Percentiles rank a stretch among this genome's conserved stretches.
Conservation (phyloP, 2,888 invertebrate genomes). For the Drosophila bunnanda region DNA sequence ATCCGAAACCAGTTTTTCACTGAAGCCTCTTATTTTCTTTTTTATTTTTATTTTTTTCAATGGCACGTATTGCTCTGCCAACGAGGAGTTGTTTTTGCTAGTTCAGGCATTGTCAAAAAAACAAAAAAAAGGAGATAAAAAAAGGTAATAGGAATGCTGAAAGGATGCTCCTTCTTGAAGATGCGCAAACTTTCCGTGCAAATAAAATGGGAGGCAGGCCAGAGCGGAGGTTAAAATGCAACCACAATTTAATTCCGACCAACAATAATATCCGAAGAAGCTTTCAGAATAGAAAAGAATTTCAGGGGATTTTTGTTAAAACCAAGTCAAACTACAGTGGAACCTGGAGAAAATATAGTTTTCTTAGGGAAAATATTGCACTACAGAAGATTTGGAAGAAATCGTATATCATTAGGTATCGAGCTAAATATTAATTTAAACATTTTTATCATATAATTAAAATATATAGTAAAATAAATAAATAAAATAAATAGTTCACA, state of each 20-base stretch:
- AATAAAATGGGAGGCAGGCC: slow-evolving; percentile 54
- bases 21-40: slow-evolving; percentile 60
- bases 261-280: background rate
- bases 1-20: slow-evolving; percentile 69
- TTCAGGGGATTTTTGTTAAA: background rate
- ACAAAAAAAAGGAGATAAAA: slow-evolving; percentile 39
- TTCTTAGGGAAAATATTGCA: too few relatives aligned
- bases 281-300: background rate
- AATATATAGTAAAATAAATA: too few relatives aligned
- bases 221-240: slow-evolving; percentile 17
- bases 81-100: slow-evolving; percentile 38
- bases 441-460: too few relatives aligned
- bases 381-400: too few relatives aligned
- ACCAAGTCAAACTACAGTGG: slow-evolving; percentile 9
- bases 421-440: too few relatives aligned
- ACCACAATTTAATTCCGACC: slow-evolving; percentile 23
- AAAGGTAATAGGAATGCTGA: slow-evolving; percentile 60
- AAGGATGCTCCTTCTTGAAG: slow-evolving; percentile 58
- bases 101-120: slow-evolving; percentile 50
- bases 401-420: too few relatives aligned
- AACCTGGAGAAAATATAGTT: too few relatives aligned
- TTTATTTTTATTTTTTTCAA: slow-evolving; percentile 68
- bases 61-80: slow-evolving; percentile 62
- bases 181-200: slow-evolving; percentile 22
- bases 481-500: background rate